Evolutionary conservation across 1,140 invertebrate species (phyloP).

Genomic region (Zaprionus davidi): DNA sequence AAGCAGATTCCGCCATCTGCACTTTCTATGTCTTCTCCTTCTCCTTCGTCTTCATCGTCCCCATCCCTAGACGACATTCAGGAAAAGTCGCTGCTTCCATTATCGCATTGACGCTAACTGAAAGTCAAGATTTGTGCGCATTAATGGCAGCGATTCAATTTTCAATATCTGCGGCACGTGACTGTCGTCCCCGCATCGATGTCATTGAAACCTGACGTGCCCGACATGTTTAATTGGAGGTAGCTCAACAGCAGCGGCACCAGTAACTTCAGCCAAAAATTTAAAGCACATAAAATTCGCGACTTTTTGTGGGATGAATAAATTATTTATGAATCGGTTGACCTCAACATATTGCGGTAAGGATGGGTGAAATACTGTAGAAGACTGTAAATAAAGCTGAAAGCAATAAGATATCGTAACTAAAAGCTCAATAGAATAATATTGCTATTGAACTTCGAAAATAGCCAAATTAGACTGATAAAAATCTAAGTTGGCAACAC

Average conservation of each 20-base stretch:
- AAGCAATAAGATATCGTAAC: too few relatives aligned
- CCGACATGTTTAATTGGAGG: slow-evolving; percentile 74
- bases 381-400: too few relatives aligned
- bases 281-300: slow-evolving; percentile 32
- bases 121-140: slow-evolving; percentile 80
- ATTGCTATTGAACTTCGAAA: too few relatives aligned
- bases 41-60: not conserved
- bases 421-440: too few relatives aligned
- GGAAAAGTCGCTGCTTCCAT: slow-evolving; percentile 46
- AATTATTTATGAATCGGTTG: slow-evolving; percentile 1
- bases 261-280: slow-evolving; percentile 12
- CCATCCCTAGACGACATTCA: not conserved
- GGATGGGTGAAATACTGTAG: not conserved
- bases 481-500: too few relatives aligned
- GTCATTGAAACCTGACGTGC: slow-evolving; percentile 80
- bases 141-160: slow-evolving; percentile 78
- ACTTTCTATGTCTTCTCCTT: slow-evolving; percentile 1
- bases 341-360: not conserved
- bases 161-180: slow-evolving; percentile 79
- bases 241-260: not conserved
- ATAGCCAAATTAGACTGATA: too few relatives aligned
- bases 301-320: slow-evolving; percentile 17
- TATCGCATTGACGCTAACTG: slow-evolving; percentile 73
- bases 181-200: slow-evolving; percentile 60
- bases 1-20: slow-evolving; percentile 63